phyloP scores from a whole-genome alignment of 2,113 vertebrate species.

The Halichoeres trimaculatus region DNA sequence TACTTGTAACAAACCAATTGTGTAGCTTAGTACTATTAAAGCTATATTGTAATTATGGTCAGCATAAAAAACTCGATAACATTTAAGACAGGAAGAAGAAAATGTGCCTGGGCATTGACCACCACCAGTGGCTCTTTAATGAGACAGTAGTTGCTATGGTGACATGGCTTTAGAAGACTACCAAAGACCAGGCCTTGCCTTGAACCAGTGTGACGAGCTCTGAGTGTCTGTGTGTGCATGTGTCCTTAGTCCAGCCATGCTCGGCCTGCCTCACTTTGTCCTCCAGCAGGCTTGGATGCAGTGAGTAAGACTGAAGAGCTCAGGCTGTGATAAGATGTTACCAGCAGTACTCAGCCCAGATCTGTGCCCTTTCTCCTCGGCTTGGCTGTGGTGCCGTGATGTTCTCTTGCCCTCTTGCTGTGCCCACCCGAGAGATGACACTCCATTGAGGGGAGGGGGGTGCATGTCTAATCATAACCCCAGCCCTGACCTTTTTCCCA shows the following conservation, averaged over 20 bases:
- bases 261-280: conserved; percentile 48
- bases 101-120: conserved; percentile 59
- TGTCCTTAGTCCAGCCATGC: conserved; percentile 32
- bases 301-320: conserved; percentile 49
- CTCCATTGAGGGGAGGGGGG: conserved; percentile 27
- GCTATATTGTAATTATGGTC: conserved; percentile 42
- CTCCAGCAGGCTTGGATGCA: conserved; percentile 55
- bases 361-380: conserved; percentile 57
- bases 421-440: conserved; percentile 24
- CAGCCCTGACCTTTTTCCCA: conserved; percentile 26
- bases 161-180: conserved; percentile 72
- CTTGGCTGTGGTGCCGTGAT: conserved; percentile 1
- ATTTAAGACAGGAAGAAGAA: conserved; percentile 53
- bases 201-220: conserved; percentile 45
- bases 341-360: conserved; percentile 54
- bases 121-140: conserved; percentile 75
- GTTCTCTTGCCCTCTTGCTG: conserved; percentile 17
- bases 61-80: no score
- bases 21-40: conserved; percentile 27
- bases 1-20: conserved; percentile 37
- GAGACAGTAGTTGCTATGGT: conserved; percentile 79
- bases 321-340: conserved; percentile 63
- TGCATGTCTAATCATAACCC: conserved; percentile 56
- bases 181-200: conserved; percentile 72
- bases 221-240: conserved; percentile 28